Evolutionary conservation across 2,888 invertebrate species (phyloP), one percentile per base, ranked within the genome.

Genomic region (Cerastis leucographa): DNA sequence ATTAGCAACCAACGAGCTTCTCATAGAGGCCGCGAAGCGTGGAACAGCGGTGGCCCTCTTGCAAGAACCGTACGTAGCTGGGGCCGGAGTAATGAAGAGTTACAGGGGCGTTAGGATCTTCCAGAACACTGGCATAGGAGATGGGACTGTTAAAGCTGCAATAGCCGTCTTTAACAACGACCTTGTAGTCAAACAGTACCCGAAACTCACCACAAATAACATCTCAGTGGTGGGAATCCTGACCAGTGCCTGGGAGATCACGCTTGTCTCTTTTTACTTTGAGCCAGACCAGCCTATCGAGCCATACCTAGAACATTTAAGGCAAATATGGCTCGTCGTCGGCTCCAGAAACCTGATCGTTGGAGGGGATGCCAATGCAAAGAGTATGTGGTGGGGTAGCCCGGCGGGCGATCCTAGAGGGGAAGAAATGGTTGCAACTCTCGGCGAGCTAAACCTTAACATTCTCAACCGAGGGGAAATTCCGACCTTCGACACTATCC

Each of bases 241-340:
- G n/a, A 64, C 64, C 12, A 64, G 64, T n/a, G 64, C 64, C n/a
- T 64, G 64, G 64, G 64, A 64, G 42, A 22, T 42, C 64, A 64
- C 64, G n/a, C 64, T 64, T n/a, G 64, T 64, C 40, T 64, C 64
- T 7, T 22, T 64, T 7, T 64, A 64, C 2, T 64, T 64, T n/a
- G 64, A 64, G 7, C 64, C 64, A n/a, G 64, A 64, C n/a, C 22
- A 64, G 22, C 64, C 64, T 8, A 19, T 68, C 1, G 66, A 46
- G 9, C 25, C 25, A 1, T 66, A 66, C 11, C 2, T 66, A 9
- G 66, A 29, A 25, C 44, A 65, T 0, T 35, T 68, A 0, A 68
- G 8, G 9, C 8, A 51, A 51, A n/a, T 51, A 51, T 1, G n/a
- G 35, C n/a, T 22, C 8, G n/a, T 0, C n/a, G 51, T 51, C 5